Conservation (phyloP, 2,113 vertebrate genomes). For the Sylvicapra grimmia region DNA sequence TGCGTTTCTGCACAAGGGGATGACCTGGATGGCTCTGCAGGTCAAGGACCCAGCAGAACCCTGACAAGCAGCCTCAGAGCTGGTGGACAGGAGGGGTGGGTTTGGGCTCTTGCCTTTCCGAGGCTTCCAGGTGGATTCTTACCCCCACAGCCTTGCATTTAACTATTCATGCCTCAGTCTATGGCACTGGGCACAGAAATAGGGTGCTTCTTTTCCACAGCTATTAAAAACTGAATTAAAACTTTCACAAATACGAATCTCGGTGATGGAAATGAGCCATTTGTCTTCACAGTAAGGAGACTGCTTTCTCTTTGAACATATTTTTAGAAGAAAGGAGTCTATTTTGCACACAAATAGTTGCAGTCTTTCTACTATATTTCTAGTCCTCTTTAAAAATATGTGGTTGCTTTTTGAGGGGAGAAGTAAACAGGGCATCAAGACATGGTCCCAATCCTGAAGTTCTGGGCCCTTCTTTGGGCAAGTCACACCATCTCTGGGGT, state of each 20-base stretch:
- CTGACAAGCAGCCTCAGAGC: not conserved
- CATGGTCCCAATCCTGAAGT: fast-evolving
- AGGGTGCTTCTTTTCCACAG: not conserved
- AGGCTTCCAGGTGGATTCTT: too few relatives aligned
- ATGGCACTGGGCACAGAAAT: not conserved
- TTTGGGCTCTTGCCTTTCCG: too few relatives aligned
- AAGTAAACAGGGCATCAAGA: not conserved
- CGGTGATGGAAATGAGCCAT: fast-evolving
- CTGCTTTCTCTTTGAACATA: not conserved
- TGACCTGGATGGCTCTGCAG: fast-evolving
- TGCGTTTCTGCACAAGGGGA: not conserved
- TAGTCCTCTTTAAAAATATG: not conserved
- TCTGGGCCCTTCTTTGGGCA: too few relatives aligned
- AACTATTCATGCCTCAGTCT: not conserved
- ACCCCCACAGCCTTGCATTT: not conserved
- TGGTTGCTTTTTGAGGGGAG: not conserved
- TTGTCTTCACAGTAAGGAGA: not conserved
- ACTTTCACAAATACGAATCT: fast-evolving
- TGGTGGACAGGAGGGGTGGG: too few relatives aligned
- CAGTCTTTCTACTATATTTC: not conserved
- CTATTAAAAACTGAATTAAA: not conserved
- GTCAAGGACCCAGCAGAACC: not conserved
- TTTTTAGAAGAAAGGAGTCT: not conserved
- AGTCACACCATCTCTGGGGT: not conserved
- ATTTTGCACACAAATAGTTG: not conserved